These are phyloP conservation scores for Isotomurus palustris DNA, from an alignment of 2,888 invertebrate species.

Conservation along the genomic window DNA sequence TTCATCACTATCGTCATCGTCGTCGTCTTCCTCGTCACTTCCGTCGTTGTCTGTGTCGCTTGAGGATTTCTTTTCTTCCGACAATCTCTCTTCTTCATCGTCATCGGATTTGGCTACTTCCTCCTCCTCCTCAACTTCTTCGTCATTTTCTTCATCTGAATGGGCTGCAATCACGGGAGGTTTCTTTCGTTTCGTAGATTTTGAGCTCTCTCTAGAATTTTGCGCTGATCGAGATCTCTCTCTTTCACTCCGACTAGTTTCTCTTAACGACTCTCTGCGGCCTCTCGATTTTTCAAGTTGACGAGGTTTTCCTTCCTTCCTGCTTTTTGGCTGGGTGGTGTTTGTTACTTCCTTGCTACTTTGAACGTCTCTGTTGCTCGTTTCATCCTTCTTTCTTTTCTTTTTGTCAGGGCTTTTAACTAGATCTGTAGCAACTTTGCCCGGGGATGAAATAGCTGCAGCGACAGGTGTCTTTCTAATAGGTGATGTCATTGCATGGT, in stretches of 20 bases:
- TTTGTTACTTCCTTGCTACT: too few relatives aligned
- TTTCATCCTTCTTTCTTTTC: slow-evolving; percentile 17
- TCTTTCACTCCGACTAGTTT: neutral
- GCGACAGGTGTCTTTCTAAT: slow-evolving; percentile 44
- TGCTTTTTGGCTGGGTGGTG: too few relatives aligned
- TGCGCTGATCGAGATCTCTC: slow-evolving; percentile 4
- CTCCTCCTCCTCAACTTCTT: slow-evolving; percentile 27
- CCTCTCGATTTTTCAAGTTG: slow-evolving; percentile 10
- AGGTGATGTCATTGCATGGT: slow-evolving; percentile 28
- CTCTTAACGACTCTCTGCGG: neutral
- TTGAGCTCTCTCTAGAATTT: slow-evolving; percentile 50
- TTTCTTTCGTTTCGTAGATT: slow-evolving; percentile 51
- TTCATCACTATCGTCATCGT: slow-evolving; percentile 17
- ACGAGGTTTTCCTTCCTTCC: too few relatives aligned
- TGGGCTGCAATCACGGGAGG: slow-evolving; percentile 48
- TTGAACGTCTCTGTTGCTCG: too few relatives aligned
- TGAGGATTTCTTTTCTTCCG: neutral
- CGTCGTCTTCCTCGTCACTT: slow-evolving; percentile 27
- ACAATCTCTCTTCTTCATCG: slow-evolving; percentile 13
- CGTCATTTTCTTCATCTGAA: slow-evolving; percentile 25
- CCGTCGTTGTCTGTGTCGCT: slow-evolving; percentile 11
- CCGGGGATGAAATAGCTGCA: slow-evolving; percentile 36
- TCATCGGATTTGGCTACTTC: slow-evolving; percentile 14
- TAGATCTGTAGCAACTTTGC: slow-evolving; percentile 23
- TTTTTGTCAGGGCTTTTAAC: slow-evolving; percentile 37